Percentiles rank a stretch among this genome's conserved stretches.
phyloP scores from a whole-genome alignment of 2,797 vertebrate species.

The Spinus pinus region DNA sequence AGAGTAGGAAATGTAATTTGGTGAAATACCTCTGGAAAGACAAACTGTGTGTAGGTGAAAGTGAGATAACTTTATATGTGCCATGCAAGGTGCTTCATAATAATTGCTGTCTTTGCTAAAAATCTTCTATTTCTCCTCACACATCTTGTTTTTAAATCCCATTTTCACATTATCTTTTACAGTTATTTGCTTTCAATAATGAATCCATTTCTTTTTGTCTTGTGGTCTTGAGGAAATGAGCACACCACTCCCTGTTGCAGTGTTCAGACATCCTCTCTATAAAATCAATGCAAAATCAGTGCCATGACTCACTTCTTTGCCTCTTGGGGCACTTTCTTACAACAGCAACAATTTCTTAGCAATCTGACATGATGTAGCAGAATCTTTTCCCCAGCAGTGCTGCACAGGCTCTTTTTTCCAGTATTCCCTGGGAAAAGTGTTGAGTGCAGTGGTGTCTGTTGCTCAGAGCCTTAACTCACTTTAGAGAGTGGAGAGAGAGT shows the following conservation, averaged over 20 bases:
- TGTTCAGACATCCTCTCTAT: not conserved
- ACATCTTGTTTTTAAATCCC: not conserved
- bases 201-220: not conserved
- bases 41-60: not conserved
- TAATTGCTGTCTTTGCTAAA: not conserved
- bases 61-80: not conserved
- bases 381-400: not conserved
- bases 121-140: not conserved
- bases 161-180: not conserved
- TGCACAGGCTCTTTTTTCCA: not conserved
- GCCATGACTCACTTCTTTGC: not conserved
- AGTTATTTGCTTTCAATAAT: not conserved
- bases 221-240: not conserved
- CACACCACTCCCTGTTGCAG: accelerated
- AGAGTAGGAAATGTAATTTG: not conserved
- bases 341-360: not conserved
- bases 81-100: not conserved
- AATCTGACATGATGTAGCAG: not conserved
- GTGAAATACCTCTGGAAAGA: not conserved
- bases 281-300: not conserved
- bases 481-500: not conserved
- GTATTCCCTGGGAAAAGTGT: not conserved
- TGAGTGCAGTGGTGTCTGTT: not conserved
- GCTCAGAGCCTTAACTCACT: not conserved
- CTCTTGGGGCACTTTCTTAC: not conserved